These are phyloP conservation scores for Allacma fusca DNA, from an alignment of 2,888 invertebrate genomes.

Conservation along the genomic window DNA sequence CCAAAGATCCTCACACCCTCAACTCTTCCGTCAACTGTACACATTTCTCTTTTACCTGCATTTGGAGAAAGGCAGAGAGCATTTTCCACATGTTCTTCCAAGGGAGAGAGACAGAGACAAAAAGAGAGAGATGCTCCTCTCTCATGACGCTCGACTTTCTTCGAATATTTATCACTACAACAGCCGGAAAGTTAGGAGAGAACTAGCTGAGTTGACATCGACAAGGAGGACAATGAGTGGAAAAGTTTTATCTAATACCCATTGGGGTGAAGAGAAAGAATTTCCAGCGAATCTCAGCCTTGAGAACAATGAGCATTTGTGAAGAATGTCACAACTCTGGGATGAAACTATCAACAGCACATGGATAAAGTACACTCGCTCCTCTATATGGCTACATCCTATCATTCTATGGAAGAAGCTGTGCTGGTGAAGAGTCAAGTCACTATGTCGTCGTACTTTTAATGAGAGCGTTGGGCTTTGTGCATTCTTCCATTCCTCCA, in stretches of 20 bases:
- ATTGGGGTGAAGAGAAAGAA: conserved; percentile 19
- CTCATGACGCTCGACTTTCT: background rate
- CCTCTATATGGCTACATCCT: background rate
- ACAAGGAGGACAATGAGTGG: conserved; percentile 8
- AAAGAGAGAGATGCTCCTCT: background rate
- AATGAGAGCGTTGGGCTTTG: conserved; percentile 7
- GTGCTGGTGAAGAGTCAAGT: background rate
- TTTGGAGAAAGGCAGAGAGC: background rate
- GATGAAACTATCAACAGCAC: conserved; percentile 25
- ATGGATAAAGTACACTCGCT: conserved; percentile 14
- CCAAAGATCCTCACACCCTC: background rate
- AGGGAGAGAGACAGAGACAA: background rate
- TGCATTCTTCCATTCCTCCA: background rate
- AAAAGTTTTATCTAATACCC: conserved; percentile 12
- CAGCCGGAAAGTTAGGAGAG: background rate
- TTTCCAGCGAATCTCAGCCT: background rate
- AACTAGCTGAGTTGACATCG: conserved; percentile 6
- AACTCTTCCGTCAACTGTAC: background rate
- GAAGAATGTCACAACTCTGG: conserved; percentile 20
- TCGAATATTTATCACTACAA: conserved; percentile 2
- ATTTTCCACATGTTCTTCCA: background rate
- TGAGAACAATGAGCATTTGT: conserved; percentile 18
- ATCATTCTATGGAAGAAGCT: background rate
- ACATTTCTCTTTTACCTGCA: background rate
- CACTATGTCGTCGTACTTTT: background rate